Conservation (phyloP, 2,888 invertebrate genomes). For the Ichneumoninae sp. region DNA sequence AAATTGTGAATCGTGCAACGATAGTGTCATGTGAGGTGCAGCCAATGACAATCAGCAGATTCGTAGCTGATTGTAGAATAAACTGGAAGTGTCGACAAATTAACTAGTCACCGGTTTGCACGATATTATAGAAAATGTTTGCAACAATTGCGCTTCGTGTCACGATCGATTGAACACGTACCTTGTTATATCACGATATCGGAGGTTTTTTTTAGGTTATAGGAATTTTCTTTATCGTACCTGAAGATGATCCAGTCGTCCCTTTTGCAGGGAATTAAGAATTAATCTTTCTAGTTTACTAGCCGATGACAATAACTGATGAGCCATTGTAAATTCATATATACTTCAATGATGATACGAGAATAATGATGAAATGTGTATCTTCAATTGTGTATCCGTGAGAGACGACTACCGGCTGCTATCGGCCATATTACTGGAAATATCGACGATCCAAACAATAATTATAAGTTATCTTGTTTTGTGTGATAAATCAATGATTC, state of each 20-base stretch:
- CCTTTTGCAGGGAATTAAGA: conserved; percentile 81
- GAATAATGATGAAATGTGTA: conserved; percentile 67
- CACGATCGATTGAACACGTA: conserved; percentile 47
- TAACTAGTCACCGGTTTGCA: not conserved
- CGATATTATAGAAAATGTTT: conserved; percentile 26
- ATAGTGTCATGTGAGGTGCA: conserved; percentile 15
- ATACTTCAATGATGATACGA: conserved; percentile 65
- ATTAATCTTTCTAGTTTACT: conserved; percentile 86
- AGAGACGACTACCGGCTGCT: conserved; percentile 65
- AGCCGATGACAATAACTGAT: conserved; percentile 87
- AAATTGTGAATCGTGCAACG: not conserved
- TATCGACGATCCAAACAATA: conserved; percentile 3
- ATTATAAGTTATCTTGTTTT: conserved; percentile 2
- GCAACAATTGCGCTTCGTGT: conserved; percentile 50
- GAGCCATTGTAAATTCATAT: conserved; percentile 85
- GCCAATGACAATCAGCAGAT: not conserved
- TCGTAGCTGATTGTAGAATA: not conserved
- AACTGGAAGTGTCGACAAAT: not conserved
- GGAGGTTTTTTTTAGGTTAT: conserved; percentile 74
- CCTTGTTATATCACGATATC: conserved; percentile 71
- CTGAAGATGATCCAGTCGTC: conserved; percentile 82
- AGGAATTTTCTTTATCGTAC: conserved; percentile 77
- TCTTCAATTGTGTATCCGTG: conserved; percentile 11
- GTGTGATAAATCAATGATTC: not conserved
- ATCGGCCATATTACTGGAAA: conserved; percentile 63